phyloP scores from a whole-genome alignment of 2,888 invertebrate species.

The Dioctria linearis region DNA sequence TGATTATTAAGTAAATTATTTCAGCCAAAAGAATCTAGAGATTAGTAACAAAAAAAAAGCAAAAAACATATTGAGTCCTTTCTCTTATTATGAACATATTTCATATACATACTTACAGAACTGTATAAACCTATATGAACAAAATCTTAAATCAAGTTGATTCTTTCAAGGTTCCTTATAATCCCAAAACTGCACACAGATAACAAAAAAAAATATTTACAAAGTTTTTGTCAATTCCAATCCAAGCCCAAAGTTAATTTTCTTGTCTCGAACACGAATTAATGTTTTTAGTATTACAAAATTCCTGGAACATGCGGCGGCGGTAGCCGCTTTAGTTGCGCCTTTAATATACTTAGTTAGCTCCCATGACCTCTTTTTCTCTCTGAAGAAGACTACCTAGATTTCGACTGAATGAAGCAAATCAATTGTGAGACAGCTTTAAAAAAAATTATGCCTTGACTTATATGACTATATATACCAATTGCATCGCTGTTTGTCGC shows the following conservation, averaged over 20 bases:
- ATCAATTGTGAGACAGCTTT: neutral
- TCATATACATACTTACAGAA: too few species aligned
- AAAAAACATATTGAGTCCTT: too few species aligned
- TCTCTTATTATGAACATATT: too few species aligned
- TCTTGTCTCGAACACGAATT: slow-evolving; percentile 31
- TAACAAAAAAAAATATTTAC: neutral
- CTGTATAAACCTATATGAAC: too few species aligned
- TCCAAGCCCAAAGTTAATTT: neutral
- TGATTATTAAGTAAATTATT: too few species aligned
- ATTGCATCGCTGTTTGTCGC: neutral
- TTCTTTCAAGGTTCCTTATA: neutral
- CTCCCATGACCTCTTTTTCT: neutral
- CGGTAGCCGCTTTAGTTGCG: too few species aligned
- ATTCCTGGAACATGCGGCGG: too few species aligned
- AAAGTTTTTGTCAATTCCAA: neutral
- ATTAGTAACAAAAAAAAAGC: too few species aligned
- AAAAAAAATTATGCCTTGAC: slow-evolving; percentile 5
- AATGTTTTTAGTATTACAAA: neutral
- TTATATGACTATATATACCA: neutral
- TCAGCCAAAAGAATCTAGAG: too few species aligned
- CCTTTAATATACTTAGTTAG: too few species aligned
- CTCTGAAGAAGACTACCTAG: neutral
- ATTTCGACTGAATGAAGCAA: slow-evolving; percentile 14
- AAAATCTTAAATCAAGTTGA: neutral
- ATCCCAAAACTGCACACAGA: neutral